Evolutionary conservation across 92 coral and sea anemone species (phyloP).

Genomic region (Diadumene lineata): DNA sequence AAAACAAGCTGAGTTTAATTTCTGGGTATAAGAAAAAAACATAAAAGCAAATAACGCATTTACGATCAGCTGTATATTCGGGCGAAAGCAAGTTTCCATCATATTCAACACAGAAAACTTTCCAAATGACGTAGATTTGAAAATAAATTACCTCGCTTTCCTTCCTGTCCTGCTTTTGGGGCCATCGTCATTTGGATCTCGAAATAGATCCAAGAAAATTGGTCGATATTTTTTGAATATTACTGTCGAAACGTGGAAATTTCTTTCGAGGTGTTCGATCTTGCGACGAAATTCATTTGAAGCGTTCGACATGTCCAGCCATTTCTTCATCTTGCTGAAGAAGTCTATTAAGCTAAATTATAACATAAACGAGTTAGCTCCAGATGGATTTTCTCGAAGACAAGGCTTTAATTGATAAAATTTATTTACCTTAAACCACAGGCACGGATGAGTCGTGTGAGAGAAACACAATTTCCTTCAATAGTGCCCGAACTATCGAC

Average conservation of each 20-base stretch:
- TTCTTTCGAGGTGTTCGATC: slow-evolving; percentile 89
- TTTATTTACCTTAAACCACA: slow-evolving; percentile 78
- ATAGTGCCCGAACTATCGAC: slow-evolving; percentile 88
- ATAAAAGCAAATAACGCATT: background rate
- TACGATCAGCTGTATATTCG: too few relatives aligned
- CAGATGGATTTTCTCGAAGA: background rate
- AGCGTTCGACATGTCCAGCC: slow-evolving; percentile 97
- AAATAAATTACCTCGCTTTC: slow-evolving; percentile 88
- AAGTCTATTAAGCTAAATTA: slow-evolving; percentile 85
- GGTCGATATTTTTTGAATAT: slow-evolving; percentile 94
- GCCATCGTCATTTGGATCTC: slow-evolving; percentile 77
- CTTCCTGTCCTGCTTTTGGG: slow-evolving; percentile 82
- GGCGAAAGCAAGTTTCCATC: too few relatives aligned
- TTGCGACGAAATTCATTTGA: slow-evolving; percentile 85
- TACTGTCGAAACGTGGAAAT: slow-evolving; percentile 96
- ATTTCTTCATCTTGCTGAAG: slow-evolving; percentile 96
- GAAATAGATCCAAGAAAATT: slow-evolving; percentile 84
- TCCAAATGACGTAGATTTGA: too few relatives aligned
- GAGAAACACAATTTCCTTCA: slow-evolving; percentile 94
- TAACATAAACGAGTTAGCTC: slow-evolving; percentile 28
- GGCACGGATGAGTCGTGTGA: slow-evolving; percentile 89
- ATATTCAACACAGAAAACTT: too few relatives aligned
- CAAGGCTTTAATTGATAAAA: background rate
- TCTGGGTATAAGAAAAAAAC: background rate
- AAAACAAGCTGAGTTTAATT: background rate